phyloP scores from a whole-genome alignment of 2,888 invertebrate species.

The Nephrotoma appendiculata region DNA sequence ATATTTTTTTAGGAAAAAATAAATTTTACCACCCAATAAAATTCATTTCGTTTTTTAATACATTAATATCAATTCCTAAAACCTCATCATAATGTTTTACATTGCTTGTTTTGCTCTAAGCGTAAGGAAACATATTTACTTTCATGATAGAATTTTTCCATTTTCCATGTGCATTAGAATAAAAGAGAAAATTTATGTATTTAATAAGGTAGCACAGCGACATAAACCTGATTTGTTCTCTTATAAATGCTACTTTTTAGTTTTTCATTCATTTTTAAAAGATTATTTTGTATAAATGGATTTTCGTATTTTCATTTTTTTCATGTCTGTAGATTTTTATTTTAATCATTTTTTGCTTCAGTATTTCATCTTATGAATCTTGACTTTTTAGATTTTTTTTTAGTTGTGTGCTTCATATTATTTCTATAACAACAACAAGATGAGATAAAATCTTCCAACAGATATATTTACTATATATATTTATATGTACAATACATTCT shows the following conservation, averaged over 20 bases:
- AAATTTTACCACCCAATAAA: neutral
- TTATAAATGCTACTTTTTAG: neutral
- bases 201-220: neutral
- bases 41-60: neutral
- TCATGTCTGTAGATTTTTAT: neutral
- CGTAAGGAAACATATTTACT: neutral
- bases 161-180: neutral
- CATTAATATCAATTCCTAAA: neutral
- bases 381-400: neutral
- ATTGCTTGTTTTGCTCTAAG: neutral
- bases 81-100: neutral
- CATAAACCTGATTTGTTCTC: neutral
- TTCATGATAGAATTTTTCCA: neutral
- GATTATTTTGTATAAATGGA: neutral
- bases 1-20: neutral
- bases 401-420: neutral
- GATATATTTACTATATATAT: neutral
- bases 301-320: neutral
- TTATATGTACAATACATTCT: neutral
- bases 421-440: neutral
- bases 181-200: neutral
- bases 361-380: neutral
- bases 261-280: neutral
- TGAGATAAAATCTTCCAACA: neutral
- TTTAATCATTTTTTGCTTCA: neutral